These are phyloP conservation scores for Caenorhabditis sulstoni DNA, from an alignment of 2,888 invertebrate species.

Conservation along the genomic window DNA sequence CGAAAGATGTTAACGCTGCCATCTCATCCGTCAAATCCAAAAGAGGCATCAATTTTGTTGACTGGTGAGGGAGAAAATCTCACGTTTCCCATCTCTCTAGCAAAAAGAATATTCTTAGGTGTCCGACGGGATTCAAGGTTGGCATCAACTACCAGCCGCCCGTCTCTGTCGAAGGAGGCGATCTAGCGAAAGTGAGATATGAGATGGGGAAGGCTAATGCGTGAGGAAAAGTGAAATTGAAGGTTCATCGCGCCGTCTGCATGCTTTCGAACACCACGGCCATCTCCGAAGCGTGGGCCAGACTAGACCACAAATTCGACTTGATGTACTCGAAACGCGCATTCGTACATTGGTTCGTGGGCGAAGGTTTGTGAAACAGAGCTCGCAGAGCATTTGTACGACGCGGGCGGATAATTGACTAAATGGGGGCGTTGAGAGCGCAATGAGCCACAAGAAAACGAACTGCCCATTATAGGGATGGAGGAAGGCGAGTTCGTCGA, in stretches of 20 bases:
- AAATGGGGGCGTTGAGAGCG: not conserved
- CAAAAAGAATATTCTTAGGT: conserved; percentile 81
- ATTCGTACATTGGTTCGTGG: conserved; percentile 71
- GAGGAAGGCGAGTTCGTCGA: conserved; percentile 76
- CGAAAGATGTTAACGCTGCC: conserved; percentile 83
- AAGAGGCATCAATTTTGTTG: conserved; percentile 85
- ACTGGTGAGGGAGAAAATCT: conserved; percentile 64
- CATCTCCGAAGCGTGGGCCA: conserved; percentile 89
- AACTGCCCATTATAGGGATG: conserved; percentile 59
- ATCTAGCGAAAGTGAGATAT: conserved; percentile 83
- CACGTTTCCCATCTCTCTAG: too few species aligned
- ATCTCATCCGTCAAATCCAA: conserved; percentile 79
- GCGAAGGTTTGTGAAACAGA: conserved; percentile 62
- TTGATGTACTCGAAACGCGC: conserved; percentile 73
- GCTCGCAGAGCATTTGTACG: too few species aligned
- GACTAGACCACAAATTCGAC: conserved; percentile 86
- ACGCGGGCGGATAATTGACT: conserved; percentile 15
- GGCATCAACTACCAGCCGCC: conserved; percentile 83
- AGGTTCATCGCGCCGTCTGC: conserved; percentile 85
- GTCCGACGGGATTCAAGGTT: conserved; percentile 87
- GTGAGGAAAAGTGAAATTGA: conserved; percentile 59
- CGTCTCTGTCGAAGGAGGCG: conserved; percentile 92
- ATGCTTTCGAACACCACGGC: conserved; percentile 94
- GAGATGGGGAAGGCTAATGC: too few species aligned
- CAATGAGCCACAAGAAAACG: not conserved